phyloP scores from a whole-genome alignment of 2,113 vertebrate species.

The Vireo altiloquus region DNA sequence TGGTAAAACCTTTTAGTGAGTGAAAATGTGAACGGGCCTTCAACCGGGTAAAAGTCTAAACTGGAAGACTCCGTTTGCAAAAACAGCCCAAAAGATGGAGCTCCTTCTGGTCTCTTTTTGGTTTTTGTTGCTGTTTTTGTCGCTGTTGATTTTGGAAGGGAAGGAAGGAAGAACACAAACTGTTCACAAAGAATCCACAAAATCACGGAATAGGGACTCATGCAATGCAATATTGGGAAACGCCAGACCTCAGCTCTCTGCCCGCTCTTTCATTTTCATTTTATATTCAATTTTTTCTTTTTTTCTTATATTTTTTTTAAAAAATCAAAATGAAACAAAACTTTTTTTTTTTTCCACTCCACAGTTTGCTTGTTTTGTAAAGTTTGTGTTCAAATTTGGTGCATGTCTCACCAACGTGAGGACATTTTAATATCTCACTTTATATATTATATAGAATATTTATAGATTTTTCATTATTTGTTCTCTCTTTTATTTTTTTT shows the following conservation, averaged over 20 bases:
- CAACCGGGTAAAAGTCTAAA: conserved; percentile 61
- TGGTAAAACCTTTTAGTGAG: conserved; percentile 56
- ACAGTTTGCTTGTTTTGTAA: conserved; percentile 64
- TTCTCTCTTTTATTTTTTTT: conserved; percentile 35
- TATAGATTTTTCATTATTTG: conserved; percentile 61
- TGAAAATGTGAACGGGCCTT: conserved; percentile 69
- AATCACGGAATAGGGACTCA: conserved; percentile 85
- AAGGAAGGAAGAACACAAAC: conserved; percentile 70
- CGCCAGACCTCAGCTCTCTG: conserved; percentile 66
- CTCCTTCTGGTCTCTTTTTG: conserved; percentile 42
- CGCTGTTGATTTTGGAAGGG: conserved; percentile 71
- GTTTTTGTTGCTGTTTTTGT: conserved; percentile 47
- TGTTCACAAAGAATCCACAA: conserved; percentile 88
- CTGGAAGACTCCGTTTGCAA: conserved; percentile 72
- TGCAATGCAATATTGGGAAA: conserved; percentile 82
- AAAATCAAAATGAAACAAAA: conserved; percentile 62
- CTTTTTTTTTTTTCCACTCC: background rate
- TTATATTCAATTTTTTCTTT: conserved; percentile 74
- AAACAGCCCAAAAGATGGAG: conserved; percentile 51
- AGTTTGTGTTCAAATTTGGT: conserved; percentile 69
- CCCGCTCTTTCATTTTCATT: background rate
- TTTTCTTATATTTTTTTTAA: conserved; percentile 74
- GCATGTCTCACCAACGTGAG: conserved; percentile 72
- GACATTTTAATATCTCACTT: background rate
- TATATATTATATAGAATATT: conserved; percentile 64